Evolutionary conservation across 2,797 vertebrate species (phyloP), one percentile per base, ranked within the genome.

Genomic region (Numenius phaeopus): DNA sequence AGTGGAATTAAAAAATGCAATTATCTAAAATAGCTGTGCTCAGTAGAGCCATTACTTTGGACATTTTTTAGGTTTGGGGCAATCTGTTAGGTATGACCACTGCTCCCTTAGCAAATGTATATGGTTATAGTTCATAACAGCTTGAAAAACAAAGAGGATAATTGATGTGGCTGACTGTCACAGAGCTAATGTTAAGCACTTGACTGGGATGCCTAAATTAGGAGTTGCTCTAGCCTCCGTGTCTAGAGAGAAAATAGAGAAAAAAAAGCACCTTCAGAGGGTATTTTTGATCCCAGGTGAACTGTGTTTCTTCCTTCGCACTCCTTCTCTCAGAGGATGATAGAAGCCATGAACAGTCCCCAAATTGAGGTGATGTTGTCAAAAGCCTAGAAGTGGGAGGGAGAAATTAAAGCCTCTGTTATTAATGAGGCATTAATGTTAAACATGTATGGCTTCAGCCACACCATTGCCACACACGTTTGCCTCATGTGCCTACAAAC

Each of bases 111-210:
- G 76, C 9, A 87, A 69, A 57, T 47, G 1, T 39, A 5, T 59
- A 5, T 42, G 11, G 49, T 47, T 91, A 64, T 72, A 72, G 66
- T 61, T 87, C 30, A 34, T 49, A 89, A 87, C 21, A 59, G 40
- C 46, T 69, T 72, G 58, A 81, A 83, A 94, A 78, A 40, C 37
- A 49, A 70, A 88, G 83, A 83, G 47, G 40, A 69, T 95, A 90
- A 72, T 49, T 90, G 58, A 64, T 72, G 22, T 59, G 26, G 20
- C 32, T 62, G 64, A 58, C 58, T 70, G 39, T 55, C 57, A 39
- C 65, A 83, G 62, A 75, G 54, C 11, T 69, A 59, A 86, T 32
- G 46, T 46, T 80, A 65, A 37, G 29, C 29, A 62, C 50, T 83
- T 92, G 72, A 4, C 64, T 78, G 72, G 34, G 18, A 34, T 95